Evolutionary conservation across 2,113 vertebrate genomes (phyloP).

Genomic region (Tragelaphus buxtoni): DNA sequence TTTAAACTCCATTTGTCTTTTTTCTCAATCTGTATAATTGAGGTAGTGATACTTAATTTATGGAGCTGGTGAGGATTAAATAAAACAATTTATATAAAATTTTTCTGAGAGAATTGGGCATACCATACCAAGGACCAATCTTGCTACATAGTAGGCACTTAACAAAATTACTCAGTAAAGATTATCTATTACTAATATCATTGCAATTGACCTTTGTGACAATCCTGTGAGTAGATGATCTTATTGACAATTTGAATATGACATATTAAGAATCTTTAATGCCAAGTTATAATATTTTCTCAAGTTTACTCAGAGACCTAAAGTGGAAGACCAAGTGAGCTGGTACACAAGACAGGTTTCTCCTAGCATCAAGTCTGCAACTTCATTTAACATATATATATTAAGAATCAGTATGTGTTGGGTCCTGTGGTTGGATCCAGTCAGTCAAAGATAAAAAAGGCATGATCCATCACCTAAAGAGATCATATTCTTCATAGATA

Average conservation of each 20-base stretch:
- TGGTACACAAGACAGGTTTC: background rate
- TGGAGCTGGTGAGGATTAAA: background rate
- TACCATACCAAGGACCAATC: background rate
- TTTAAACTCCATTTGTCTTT: background rate
- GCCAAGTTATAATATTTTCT: background rate
- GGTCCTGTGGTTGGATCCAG: background rate
- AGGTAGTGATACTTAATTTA: background rate
- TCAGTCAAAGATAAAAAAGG: background rate
- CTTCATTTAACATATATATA: background rate
- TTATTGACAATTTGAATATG: background rate
- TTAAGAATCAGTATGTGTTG: background rate
- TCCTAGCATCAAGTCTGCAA: background rate
- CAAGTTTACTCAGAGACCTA: background rate
- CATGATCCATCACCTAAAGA: background rate
- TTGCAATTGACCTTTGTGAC: background rate
- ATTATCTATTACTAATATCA: background rate
- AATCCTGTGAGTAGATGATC: background rate
- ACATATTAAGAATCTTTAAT: background rate
- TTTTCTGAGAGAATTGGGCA: background rate
- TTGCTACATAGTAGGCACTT: background rate
- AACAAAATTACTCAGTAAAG: background rate
- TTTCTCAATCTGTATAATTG: background rate
- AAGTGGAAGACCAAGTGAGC: background rate
- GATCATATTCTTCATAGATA: background rate
- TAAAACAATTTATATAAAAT: background rate